These are phyloP conservation scores for Dipodomys merriami DNA, from an alignment of 2,113 vertebrate genomes.

Conservation along the genomic window DNA sequence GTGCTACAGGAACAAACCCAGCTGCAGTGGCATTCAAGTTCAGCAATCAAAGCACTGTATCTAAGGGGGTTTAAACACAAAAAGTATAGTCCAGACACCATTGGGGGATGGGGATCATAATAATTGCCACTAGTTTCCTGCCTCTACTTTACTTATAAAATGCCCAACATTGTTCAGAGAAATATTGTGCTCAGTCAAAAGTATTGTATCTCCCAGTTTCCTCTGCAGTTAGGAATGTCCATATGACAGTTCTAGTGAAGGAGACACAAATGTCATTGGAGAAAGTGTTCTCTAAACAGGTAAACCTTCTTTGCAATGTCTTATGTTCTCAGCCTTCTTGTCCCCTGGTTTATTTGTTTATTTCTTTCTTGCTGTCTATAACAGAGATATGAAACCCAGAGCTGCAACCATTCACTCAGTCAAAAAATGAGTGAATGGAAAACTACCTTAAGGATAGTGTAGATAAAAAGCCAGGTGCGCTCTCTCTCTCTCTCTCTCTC, in stretches of 20 bases:
- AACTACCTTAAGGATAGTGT: not conserved
- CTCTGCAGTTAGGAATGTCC: constrained; percentile 40
- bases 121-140: constrained; percentile 29
- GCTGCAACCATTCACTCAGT: not conserved
- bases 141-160: constrained; percentile 31
- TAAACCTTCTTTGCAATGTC: constrained; percentile 40
- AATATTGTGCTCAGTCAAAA: constrained; percentile 33
- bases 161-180: not conserved
- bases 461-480: not conserved
- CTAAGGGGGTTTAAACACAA: constrained; percentile 23
- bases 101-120: not conserved
- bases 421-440: constrained; percentile 58
- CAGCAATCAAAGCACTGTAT: constrained; percentile 22
- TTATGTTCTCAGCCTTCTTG: constrained; percentile 33
- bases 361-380: constrained; percentile 40
- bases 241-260: constrained; percentile 16
- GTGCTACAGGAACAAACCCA: constrained; percentile 53
- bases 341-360: not conserved
- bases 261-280: not conserved
- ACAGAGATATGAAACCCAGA: not conserved
- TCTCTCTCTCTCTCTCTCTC: too few species aligned
- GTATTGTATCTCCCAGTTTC: constrained; percentile 49
- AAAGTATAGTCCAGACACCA: constrained; percentile 30
- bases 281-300: not conserved
- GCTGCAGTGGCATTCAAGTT: constrained; percentile 43